A percentile compares a stretch with the other conserved stretches of the same genome.
Evolutionary conservation across 2,888 invertebrate species (phyloP).

Genomic region (Cataglyphis rosenhaueri): DNA sequence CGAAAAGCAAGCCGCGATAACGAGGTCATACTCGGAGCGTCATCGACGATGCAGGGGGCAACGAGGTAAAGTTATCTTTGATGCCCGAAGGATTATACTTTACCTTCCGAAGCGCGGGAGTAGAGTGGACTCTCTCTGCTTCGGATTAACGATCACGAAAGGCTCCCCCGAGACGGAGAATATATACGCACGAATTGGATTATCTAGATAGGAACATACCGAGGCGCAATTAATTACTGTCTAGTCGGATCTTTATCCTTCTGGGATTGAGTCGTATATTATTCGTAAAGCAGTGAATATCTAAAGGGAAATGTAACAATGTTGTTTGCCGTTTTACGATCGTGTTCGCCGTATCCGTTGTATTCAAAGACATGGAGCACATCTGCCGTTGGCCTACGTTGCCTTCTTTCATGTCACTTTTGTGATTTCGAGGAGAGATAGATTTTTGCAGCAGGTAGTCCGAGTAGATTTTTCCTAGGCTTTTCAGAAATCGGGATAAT

Average conservation of each 20-base stretch:
- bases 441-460: constrained; percentile 70
- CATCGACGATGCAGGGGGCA: not conserved
- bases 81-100: constrained; percentile 45
- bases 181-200: constrained; percentile 28
- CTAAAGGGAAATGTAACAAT: not conserved
- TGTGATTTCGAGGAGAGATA: constrained; percentile 23
- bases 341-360: not conserved
- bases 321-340: constrained; percentile 23
- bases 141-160: constrained; percentile 42
- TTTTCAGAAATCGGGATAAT: constrained; percentile 63
- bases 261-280: constrained; percentile 24
- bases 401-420: not conserved
- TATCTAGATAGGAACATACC: constrained; percentile 15
- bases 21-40: constrained; percentile 69
- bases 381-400: constrained; percentile 19
- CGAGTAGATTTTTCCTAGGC: constrained; percentile 37
- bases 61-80: constrained; percentile 42
- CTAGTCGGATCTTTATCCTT: constrained; percentile 26
- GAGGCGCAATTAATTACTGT: constrained; percentile 40
- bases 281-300: constrained; percentile 8
- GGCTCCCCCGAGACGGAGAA: constrained; percentile 9
- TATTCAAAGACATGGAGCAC: constrained; percentile 1
- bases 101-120: constrained; percentile 14
- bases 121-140: constrained; percentile 12
- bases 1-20: constrained; percentile 68